Percentiles rank a stretch among this genome's conserved stretches.
Conservation (phyloP, 1,140 invertebrate genomes). For the Acromyrmex heyeri region DNA sequence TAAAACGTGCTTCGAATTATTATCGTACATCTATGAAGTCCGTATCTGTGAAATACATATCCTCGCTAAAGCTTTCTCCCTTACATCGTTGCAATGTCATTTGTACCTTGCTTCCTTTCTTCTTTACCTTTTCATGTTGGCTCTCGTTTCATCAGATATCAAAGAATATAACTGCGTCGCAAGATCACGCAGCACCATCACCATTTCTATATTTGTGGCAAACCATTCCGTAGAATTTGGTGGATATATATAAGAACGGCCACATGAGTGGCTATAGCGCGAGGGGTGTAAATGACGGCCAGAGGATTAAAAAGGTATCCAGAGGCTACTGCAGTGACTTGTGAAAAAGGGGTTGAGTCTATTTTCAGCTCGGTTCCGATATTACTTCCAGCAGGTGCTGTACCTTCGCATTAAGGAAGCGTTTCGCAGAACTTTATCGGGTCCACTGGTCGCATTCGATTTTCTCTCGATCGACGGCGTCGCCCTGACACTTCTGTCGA, state of each 20-base stretch:
- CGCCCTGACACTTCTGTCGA: slow-evolving; percentile 67
- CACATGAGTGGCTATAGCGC: neutral
- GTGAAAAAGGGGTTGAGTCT: slow-evolving; percentile 68
- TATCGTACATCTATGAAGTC: slow-evolving; percentile 41
- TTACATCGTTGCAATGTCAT: neutral
- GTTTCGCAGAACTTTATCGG: slow-evolving; percentile 72
- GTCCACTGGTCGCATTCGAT: slow-evolving; percentile 65
- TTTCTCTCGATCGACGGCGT: slow-evolving; percentile 39
- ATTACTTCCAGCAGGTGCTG: slow-evolving; percentile 73
- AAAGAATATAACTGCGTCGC: neutral
- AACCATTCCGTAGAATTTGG: slow-evolving; percentile 26
- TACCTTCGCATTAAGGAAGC: slow-evolving; percentile 78
- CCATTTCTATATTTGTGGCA: slow-evolving; percentile 35
- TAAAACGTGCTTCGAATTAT: slow-evolving; percentile 75
- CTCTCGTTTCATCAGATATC: neutral
- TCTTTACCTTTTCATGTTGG: neutral
- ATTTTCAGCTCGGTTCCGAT: slow-evolving; percentile 63
- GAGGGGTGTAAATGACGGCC: slow-evolving; percentile 20
- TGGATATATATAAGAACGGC: slow-evolving; percentile 3
- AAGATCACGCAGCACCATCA: slow-evolving; percentile 7
- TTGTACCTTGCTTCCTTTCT: neutral
- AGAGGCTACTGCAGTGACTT: slow-evolving; percentile 47
- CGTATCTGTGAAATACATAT: neutral
- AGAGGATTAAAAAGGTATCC: slow-evolving; percentile 1
- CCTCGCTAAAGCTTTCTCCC: neutral